phyloP scores from a whole-genome alignment of 2,113 vertebrate species.

The Nothobranchius kuhntae region DNA sequence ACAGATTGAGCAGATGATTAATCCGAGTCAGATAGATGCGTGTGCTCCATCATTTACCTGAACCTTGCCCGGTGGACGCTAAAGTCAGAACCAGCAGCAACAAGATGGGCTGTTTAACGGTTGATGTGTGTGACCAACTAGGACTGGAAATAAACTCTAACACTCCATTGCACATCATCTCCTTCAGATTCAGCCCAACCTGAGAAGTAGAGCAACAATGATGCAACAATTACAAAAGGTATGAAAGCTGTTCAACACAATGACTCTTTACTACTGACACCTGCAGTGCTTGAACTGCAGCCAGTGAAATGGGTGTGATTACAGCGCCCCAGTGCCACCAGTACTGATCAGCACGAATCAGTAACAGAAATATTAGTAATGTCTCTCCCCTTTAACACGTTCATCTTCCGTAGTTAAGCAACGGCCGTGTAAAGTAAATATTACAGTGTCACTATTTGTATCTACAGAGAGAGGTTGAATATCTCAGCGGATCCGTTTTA shows the following conservation, averaged over 20 bases:
- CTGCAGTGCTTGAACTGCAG: slow-evolving; percentile 51
- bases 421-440: not conserved
- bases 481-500: not conserved
- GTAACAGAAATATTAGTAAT: not conserved
- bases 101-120: slow-evolving; percentile 34
- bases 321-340: slow-evolving; percentile 13
- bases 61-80: slow-evolving; percentile 61
- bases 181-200: slow-evolving; percentile 61
- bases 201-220: slow-evolving; percentile 5
- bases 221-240: not conserved
- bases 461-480: too few species aligned
- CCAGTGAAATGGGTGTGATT: slow-evolving; percentile 51
- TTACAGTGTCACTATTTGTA: not conserved
- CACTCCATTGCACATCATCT: slow-evolving; percentile 80
- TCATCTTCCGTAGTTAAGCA: not conserved
- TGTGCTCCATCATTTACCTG: slow-evolving; percentile 60
- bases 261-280: slow-evolving; percentile 13
- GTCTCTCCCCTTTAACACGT: fast-evolving
- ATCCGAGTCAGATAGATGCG: too few species aligned
- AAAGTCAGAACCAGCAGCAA: slow-evolving; percentile 59
- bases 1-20: too few species aligned
- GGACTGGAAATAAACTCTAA: slow-evolving; percentile 59
- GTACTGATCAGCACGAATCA: not conserved
- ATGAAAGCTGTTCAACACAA: not conserved
- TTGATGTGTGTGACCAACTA: slow-evolving; percentile 37